These are phyloP conservation scores for Panthera tigris DNA, from an alignment of 2,113 vertebrate species.

Conservation along the genomic window DNA sequence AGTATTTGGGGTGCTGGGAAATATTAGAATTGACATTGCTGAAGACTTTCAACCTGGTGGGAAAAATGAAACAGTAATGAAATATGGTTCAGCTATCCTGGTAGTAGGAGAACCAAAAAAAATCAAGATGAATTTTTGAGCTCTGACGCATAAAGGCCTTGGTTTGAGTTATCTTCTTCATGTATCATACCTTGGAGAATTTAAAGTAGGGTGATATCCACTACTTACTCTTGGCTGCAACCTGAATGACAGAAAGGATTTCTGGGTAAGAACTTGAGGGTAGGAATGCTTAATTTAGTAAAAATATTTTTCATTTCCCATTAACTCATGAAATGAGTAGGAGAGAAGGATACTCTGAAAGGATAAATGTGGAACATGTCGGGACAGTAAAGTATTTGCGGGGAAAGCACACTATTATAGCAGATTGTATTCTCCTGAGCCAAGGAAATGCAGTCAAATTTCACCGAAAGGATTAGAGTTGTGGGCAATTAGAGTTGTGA, in stretches of 20 bases:
- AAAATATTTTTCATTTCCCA: background rate
- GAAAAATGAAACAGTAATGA: background rate
- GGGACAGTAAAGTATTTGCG: background rate
- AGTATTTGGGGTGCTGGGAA: background rate
- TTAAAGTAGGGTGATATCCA: background rate
- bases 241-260: background rate
- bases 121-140: background rate
- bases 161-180: background rate
- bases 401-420: background rate
- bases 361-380: background rate
- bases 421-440: background rate
- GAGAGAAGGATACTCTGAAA: background rate
- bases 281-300: background rate
- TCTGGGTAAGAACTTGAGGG: background rate
- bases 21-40: background rate
- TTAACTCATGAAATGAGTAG: slow-evolving; percentile 19
- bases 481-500: background rate
- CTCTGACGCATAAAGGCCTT: background rate
- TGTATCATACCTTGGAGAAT: background rate
- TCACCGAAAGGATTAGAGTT: background rate
- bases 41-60: background rate
- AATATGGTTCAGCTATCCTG: background rate
- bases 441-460: background rate
- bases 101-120: background rate
- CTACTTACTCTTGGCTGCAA: background rate